phyloP scores from a whole-genome alignment of 2,888 invertebrate genomes.

The Limnephilus marmoratus region DNA sequence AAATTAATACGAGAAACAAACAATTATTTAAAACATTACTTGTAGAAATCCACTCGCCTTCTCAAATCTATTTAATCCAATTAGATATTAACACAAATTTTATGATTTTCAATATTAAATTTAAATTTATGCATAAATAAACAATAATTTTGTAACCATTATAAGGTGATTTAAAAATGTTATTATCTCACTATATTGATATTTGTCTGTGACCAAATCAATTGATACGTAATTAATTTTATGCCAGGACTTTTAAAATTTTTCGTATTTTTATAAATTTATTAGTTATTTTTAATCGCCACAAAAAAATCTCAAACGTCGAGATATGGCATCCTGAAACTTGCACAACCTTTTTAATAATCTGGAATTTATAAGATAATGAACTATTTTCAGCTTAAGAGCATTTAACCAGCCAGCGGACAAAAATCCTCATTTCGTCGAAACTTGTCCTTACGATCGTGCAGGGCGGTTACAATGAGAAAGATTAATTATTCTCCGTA shows the following conservation, averaged over 20 bases:
- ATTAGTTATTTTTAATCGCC: neutral
- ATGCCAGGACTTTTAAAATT: too few relatives aligned
- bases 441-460: too few relatives aligned
- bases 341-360: neutral
- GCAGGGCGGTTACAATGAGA: too few relatives aligned
- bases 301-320: neutral
- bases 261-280: neutral
- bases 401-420: too few relatives aligned
- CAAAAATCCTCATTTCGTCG: too few relatives aligned
- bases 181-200: neutral
- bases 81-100: neutral
- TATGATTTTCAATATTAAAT: neutral
- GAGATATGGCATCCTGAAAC: neutral
- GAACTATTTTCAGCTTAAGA: too few relatives aligned
- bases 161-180: neutral
- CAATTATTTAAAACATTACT: neutral
- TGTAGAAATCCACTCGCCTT: neutral
- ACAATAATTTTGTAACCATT: neutral
- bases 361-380: too few relatives aligned
- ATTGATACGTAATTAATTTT: too few relatives aligned
- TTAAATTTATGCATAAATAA: neutral
- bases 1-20: neutral
- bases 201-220: too few relatives aligned
- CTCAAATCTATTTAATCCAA: neutral
- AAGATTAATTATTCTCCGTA: too few relatives aligned